Conservation (phyloP, 2,113 vertebrate genomes). For the Oncorhynchus nerka region DNA sequence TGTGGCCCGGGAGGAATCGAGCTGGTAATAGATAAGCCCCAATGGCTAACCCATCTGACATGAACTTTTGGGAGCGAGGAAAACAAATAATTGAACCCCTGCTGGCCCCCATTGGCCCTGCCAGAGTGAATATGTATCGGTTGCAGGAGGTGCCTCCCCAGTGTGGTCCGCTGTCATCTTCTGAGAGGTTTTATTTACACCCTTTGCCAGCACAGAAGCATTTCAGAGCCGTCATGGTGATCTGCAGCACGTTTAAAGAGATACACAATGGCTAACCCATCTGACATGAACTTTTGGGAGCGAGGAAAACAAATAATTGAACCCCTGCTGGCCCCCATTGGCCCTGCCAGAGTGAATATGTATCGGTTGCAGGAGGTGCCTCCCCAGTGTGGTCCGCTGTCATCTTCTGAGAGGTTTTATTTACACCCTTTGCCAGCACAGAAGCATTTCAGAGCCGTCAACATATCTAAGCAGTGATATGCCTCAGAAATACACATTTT, state of each 20-base stretch:
- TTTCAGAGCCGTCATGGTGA: conserved; percentile 38
- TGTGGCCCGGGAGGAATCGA: conserved; percentile 54
- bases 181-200: conserved; percentile 58
- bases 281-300: conserved; percentile 75
- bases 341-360: conserved; percentile 69
- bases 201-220: conserved; percentile 44
- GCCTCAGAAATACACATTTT: too few species aligned
- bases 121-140: conserved; percentile 68
- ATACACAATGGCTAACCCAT: conserved; percentile 58
- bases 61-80: conserved; percentile 71
- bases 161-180: conserved; percentile 56
- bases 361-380: conserved; percentile 51
- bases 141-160: conserved; percentile 47
- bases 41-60: conserved; percentile 71
- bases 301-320: conserved; percentile 80
- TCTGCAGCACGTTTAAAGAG: conserved; percentile 11
- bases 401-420: conserved; percentile 54
- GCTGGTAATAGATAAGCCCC: conserved; percentile 76
- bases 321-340: conserved; percentile 61
- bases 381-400: conserved; percentile 57
- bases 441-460: conserved; percentile 38
- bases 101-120: conserved; percentile 64
- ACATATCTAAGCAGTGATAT: too few species aligned
- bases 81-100: conserved; percentile 79
- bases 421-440: conserved; percentile 53